phyloP scores from a whole-genome alignment of 2,888 invertebrate species.

The Anticlea derivata region DNA sequence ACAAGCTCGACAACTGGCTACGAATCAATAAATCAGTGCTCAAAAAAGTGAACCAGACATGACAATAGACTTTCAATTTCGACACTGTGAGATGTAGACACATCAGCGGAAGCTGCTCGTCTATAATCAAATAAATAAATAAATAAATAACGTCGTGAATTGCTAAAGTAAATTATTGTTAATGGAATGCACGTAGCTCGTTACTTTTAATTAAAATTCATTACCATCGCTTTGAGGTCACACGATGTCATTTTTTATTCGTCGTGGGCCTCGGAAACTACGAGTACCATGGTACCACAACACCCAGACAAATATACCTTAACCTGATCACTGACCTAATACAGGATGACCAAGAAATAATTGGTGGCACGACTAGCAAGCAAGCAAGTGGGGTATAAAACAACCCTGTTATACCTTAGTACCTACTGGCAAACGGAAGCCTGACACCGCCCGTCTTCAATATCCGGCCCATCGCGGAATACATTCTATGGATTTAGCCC shows the following conservation, averaged over 20 bases:
- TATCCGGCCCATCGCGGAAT: conserved; percentile 63
- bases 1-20: no score
- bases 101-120: no score
- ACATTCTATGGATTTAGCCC: conserved; percentile 57
- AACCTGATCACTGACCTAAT: no score
- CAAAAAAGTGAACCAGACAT: no score
- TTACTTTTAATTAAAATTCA: conserved; percentile 52
- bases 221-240: conserved; percentile 47
- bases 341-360: no score
- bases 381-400: conserved; percentile 14
- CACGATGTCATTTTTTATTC: conserved; percentile 36
- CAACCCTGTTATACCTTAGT: background rate
- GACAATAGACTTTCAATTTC: no score
- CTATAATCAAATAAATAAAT: no score
- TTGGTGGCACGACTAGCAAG: background rate
- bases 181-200: conserved; percentile 39
- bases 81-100: no score
- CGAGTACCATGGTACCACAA: no score
- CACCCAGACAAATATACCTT: no score
- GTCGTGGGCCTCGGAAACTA: conserved; percentile 50
- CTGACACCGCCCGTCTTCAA: conserved; percentile 51
- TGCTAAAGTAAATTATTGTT: conserved; percentile 17
- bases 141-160: conserved; percentile 7
- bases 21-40: no score
- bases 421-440: conserved; percentile 38